Conservation (phyloP, 2,888 invertebrate species). For the Barypeithes pellucidus region DNA sequence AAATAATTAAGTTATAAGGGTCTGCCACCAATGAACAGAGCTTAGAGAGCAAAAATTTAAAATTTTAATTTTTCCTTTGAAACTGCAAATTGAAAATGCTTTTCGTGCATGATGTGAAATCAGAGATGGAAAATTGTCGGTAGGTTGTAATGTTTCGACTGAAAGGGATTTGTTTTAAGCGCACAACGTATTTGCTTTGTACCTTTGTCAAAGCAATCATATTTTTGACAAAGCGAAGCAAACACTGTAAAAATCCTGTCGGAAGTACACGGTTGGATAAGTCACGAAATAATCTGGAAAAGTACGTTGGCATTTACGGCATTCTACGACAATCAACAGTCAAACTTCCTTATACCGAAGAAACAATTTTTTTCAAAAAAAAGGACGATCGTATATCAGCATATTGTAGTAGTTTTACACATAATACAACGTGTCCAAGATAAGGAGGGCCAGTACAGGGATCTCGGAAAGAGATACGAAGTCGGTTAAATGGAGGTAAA, state of each 20-base stretch:
- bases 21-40: background rate
- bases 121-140: background rate
- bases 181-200: slow-evolving; percentile 16
- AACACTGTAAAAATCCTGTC: background rate
- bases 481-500: too few relatives aligned
- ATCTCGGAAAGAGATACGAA: too few relatives aligned
- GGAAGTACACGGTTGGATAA: background rate
- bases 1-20: background rate
- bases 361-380: too few relatives aligned
- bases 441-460: too few relatives aligned
- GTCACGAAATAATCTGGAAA: background rate
- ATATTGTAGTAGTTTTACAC: too few relatives aligned
- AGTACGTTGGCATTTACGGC: background rate
- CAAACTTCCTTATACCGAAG: too few relatives aligned
- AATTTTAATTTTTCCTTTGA: slow-evolving; percentile 14
- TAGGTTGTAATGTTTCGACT: background rate
- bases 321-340: too few relatives aligned
- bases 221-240: background rate
- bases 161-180: slow-evolving; percentile 26
- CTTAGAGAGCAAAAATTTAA: background rate
- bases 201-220: slow-evolving; percentile 28
- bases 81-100: slow-evolving; percentile 4
- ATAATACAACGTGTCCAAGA: too few relatives aligned
- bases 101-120: slow-evolving; percentile 3
- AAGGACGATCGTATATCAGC: too few relatives aligned